Conservation (phyloP, 2,888 invertebrate genomes). For the Agonopterix alstromeriana region DNA sequence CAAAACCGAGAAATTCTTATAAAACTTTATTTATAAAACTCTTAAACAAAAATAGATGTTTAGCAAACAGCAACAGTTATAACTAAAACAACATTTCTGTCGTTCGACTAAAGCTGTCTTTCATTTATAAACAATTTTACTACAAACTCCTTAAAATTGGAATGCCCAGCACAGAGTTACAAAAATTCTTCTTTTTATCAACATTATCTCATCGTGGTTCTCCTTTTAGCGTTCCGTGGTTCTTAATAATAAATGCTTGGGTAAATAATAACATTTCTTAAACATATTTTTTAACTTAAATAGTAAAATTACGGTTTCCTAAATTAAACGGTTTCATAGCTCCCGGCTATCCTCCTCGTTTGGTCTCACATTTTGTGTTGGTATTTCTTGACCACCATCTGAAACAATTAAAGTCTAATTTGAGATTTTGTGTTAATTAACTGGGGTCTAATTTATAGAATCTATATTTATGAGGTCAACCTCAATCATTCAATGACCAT, state of each 20-base stretch:
- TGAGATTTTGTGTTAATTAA: too few species aligned
- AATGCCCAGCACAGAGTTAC: conserved; percentile 20
- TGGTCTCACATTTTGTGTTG: conserved; percentile 49
- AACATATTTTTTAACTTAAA: conserved; percentile 51
- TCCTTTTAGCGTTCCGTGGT: conserved; percentile 9
- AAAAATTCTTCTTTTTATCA: not conserved
- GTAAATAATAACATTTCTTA: conserved; percentile 42
- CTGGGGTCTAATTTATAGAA: too few species aligned
- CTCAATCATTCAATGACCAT: too few species aligned
- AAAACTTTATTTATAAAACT: too few species aligned
- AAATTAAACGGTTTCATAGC: conserved; percentile 44
- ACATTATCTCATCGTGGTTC: conserved; percentile 6
- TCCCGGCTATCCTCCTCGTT: conserved; percentile 40
- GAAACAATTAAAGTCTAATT: conserved; percentile 31
- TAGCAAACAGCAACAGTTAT: too few species aligned
- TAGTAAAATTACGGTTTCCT: conserved; percentile 70
- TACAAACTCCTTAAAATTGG: conserved; percentile 38
- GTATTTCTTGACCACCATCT: conserved; percentile 41
- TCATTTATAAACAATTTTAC: conserved; percentile 36
- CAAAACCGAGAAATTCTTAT: too few species aligned
- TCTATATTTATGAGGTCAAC: too few species aligned
- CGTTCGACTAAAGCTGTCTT: conserved; percentile 42
- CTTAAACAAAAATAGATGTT: too few species aligned
- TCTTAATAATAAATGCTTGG: conserved; percentile 57
- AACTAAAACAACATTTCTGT: too few species aligned